phyloP scores from a whole-genome alignment of 2,888 invertebrate species.

The Eurytoma adleriae region DNA sequence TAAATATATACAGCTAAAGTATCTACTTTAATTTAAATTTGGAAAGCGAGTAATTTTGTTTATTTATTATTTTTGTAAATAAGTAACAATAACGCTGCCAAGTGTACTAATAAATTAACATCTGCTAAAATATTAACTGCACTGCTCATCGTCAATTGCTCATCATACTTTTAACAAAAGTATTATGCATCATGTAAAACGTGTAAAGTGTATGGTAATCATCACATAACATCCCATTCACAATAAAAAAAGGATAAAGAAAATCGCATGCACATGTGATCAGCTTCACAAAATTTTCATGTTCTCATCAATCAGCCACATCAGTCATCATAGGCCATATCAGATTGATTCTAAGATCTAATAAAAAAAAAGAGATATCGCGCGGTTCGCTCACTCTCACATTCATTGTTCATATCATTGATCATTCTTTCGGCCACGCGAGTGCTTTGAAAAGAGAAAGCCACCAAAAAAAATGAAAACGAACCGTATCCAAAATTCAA shows the following conservation, averaged over 20 bases:
- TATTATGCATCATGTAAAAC: constrained; percentile 36
- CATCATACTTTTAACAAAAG: constrained; percentile 3
- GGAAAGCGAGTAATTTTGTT: not conserved
- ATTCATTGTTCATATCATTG: constrained; percentile 64
- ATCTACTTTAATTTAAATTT: not conserved
- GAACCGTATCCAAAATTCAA: constrained; percentile 21
- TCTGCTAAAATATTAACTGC: too few species aligned
- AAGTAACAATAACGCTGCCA: not conserved
- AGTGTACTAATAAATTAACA: not conserved
- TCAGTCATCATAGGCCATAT: constrained; percentile 54
- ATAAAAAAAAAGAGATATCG: constrained; percentile 59
- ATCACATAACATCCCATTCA: constrained; percentile 39
- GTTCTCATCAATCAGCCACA: constrained; percentile 49
- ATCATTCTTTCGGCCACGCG: constrained; percentile 51
- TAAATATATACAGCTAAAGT: not conserved
- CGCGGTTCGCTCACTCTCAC: constrained; percentile 68
- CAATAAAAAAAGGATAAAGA: not conserved
- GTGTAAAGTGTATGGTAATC: constrained; percentile 29
- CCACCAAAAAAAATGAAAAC: constrained; percentile 8
- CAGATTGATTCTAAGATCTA: not conserved
- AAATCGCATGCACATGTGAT: constrained; percentile 50
- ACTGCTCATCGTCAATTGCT: not conserved
- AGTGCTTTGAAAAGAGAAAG: constrained; percentile 22
- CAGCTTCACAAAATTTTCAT: constrained; percentile 55
- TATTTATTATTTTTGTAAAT: constrained; percentile 1